Base-by-base conservation (phyloP, 2,797 vertebrate species). In the Limosa lapponica region DNA sequence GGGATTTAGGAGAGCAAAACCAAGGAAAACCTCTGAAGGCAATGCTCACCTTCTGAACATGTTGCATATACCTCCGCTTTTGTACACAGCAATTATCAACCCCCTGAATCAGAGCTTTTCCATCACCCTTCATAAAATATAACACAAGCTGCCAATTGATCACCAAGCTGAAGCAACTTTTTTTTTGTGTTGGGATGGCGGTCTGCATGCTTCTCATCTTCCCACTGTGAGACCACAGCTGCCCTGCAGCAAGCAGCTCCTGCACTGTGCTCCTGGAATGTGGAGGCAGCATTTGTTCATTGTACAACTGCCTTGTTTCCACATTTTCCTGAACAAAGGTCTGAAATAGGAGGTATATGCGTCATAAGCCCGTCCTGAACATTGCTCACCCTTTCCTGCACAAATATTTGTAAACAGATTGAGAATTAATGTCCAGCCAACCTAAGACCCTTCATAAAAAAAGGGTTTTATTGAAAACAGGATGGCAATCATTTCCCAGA, bases 401-500 rank as follows among this genome's bases (percentile, higher is more conserved):
- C 79, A 70, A 93, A 81, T 78, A 92, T 94, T 95, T 96, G 94
- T 95, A 96, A 96, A 95, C 94, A 93, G 34, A 12, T 2, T 1
- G 71, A 93, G 95, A 58, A 55, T 83, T 61, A 57, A 30, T 32
- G 82, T 87, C 89, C 94, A 91, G 72, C 30, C 87, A 46, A 27
- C 81, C 61, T 44, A 6, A 79, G 90, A 92, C 46, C 92, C 92
- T 93, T 28, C 92, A 36, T 89, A 77, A 92, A 90, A 82, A 6
- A 32, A 16, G 43, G 58, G 39, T 32, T 91, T 95, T 82, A 91
- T 95, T 85, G 81, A 89, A 95, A 96, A 96, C 95, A 95, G 94
- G 93, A 97, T 96, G 95, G 91, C 89, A 95, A 95, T 75, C 91
- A 86, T 91, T 92, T 97, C 96, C 94, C 93, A 94, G 89, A 62